Evolutionary conservation across 2,113 vertebrate species (phyloP), one percentile per base, ranked within the genome.

Genomic region (Brachyhypopomus occidentalis): DNA sequence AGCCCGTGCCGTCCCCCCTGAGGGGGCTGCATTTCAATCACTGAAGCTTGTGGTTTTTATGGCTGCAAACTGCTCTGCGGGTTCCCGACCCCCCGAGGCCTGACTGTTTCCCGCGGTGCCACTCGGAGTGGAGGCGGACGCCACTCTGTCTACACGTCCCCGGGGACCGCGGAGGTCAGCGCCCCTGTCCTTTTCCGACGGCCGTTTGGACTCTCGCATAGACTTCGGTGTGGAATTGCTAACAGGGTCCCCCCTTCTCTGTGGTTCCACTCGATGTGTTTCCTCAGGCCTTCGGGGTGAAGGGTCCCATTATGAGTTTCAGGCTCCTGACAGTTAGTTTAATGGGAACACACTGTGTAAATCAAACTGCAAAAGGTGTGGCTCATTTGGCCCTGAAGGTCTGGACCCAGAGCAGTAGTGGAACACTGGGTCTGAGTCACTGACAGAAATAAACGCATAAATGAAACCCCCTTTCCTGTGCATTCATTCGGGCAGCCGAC

Each of bases 401-500:
- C 56, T 59, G 52, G 73, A 84, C 83, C 81, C 17, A 69, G 23
- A 58, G 27, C 70, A 71, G 78, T 82, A 88, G 78, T 86, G 89
- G 70, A 84, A 78, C 81, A 81, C 60, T 86, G 86, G 86, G 86
- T 77, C 79, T 86, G 89, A 90, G 80, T 88, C 84, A 85, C 80
- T 92, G 89, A 93, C 88, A 82, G 87, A 87, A 82, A 76, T 82
- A 58, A 74, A 79, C 14, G 12, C 7, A 41, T 8, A 77, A 45
- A 67, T 14, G 14, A 70, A 38, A 70, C 20, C 64, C 11, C 34
- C 17, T 91, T 91, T 92, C 91, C 79, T 89, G 92, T 90, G 93
- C 88, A 90, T 93, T 89, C 84, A 84, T 88, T 88, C 82, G 91
- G 85, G 89, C 88, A 85, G 77, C 55, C 72, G 14, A 79, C 66